These are phyloP conservation scores for Nesidiocoris tenuis DNA, from an alignment of 2,888 invertebrate genomes.

Conservation along the genomic window DNA sequence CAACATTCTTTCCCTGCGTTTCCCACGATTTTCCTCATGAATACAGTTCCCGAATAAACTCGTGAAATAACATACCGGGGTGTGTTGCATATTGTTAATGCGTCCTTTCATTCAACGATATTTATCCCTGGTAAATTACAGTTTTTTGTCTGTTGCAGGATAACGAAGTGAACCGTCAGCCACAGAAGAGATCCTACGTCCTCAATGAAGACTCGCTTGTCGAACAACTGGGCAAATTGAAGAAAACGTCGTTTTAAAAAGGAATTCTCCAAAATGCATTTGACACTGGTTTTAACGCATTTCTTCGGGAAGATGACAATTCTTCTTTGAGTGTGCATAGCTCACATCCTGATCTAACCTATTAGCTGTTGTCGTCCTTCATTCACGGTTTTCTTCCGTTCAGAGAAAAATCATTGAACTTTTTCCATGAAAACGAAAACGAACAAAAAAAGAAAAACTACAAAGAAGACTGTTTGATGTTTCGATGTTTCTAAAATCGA, in stretches of 20 bases:
- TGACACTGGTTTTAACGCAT: slow-evolving; percentile 1
- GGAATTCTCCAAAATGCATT: neutral
- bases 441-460: slow-evolving; percentile 6
- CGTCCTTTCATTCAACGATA: no score
- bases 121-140: no score
- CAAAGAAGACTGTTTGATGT: slow-evolving; percentile 36
- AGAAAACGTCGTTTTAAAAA: slow-evolving; percentile 56
- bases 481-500: slow-evolving; percentile 29
- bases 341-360: slow-evolving; percentile 17
- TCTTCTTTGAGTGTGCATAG: slow-evolving; percentile 1
- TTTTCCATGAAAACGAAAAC: slow-evolving; percentile 3
- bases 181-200: slow-evolving; percentile 64
- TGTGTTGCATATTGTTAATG: no score
- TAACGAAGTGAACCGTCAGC: slow-evolving; percentile 47
- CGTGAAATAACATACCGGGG: no score
- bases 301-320: neutral
- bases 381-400: slow-evolving; percentile 23
- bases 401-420: slow-evolving; percentile 10
- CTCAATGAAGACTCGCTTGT: slow-evolving; percentile 65
- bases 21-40: no score
- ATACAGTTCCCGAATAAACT: no score
- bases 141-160: slow-evolving; percentile 53
- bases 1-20: no score
- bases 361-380: slow-evolving; percentile 31
- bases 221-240: slow-evolving; percentile 64